Evolutionary conservation across 2,113 vertebrate species (phyloP).

Genomic region (Symphodus melops): DNA sequence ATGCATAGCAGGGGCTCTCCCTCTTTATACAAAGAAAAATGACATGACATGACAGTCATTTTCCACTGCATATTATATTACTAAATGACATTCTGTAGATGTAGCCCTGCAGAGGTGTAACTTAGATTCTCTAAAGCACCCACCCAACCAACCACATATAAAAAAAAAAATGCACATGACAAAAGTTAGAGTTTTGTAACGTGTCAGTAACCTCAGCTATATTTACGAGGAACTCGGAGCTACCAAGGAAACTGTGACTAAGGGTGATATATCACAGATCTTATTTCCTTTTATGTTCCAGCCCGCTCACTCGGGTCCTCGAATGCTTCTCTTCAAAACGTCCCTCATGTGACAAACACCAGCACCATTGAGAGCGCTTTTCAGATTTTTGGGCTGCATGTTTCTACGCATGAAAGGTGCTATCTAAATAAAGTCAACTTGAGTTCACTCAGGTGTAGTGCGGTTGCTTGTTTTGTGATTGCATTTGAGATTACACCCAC

Average conservation of each 20-base stretch:
- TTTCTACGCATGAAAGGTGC: too few relatives aligned
- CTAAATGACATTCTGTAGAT: background rate
- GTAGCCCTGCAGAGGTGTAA: background rate
- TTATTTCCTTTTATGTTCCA: too few relatives aligned
- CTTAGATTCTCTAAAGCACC: conserved; percentile 1
- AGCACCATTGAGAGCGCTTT: too few relatives aligned
- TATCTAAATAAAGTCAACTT: too few relatives aligned
- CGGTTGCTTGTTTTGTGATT: conserved; percentile 28
- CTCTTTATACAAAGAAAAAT: conserved; percentile 46
- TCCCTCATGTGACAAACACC: too few relatives aligned
- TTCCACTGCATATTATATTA: conserved; percentile 30
- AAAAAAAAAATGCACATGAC: conserved; percentile 38
- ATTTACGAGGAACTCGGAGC: conserved; percentile 44
- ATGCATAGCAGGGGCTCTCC: conserved; percentile 58
- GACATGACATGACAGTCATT: conserved; percentile 52
- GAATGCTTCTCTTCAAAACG: too few relatives aligned
- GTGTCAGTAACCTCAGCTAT: conserved; percentile 57
- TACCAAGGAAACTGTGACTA: conserved; percentile 51
- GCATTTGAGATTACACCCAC: conserved; percentile 57
- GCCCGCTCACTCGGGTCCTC: too few relatives aligned
- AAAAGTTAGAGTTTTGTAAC: background rate
- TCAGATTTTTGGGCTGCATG: too few relatives aligned
- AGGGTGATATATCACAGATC: background rate
- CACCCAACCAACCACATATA: conserved; percentile 39
- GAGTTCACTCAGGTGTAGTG: conserved; percentile 22